These are phyloP conservation scores for Mesocentrotus franciscanus DNA, from an alignment of 53 echinoderm and acorn worm species.

Conservation along the genomic window DNA sequence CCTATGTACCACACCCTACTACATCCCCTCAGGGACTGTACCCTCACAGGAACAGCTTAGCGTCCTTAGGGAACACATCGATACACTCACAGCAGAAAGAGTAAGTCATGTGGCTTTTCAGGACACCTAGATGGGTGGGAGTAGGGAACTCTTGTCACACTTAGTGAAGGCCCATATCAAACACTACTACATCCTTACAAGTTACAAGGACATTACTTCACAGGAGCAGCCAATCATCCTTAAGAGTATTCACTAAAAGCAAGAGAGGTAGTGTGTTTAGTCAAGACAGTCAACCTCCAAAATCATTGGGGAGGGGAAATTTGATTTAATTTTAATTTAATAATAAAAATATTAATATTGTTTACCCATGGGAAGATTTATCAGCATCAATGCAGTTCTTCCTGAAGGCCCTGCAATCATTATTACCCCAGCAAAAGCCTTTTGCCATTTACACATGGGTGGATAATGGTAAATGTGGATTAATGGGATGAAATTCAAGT, in stretches of 20 bases:
- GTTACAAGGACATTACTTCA: slow-evolving; percentile 82
- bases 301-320: too few relatives aligned
- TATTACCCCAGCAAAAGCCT: too few relatives aligned
- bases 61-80: slow-evolving; percentile 86
- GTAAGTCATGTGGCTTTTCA: slow-evolving; percentile 42
- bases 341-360: too few relatives aligned
- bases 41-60: slow-evolving; percentile 86
- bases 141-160: slow-evolving; percentile 83
- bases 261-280: too few relatives aligned
- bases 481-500: too few relatives aligned
- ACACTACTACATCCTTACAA: slow-evolving; percentile 88
- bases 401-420: too few relatives aligned
- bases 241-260: background rate
- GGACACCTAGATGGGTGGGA: slow-evolving; percentile 74
- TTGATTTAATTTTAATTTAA: too few relatives aligned
- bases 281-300: too few relatives aligned
- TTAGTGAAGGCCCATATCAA: slow-evolving; percentile 76
- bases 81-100: slow-evolving; percentile 86
- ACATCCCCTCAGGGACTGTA: slow-evolving; percentile 91
- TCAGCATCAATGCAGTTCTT: too few relatives aligned
- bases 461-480: too few relatives aligned
- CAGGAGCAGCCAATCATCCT: slow-evolving; percentile 80
- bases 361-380: too few relatives aligned
- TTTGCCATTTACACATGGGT: too few relatives aligned
- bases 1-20: slow-evolving; percentile 94